Conservation (phyloP, 2,888 invertebrate species). For the Blastobasis lacticolella region DNA sequence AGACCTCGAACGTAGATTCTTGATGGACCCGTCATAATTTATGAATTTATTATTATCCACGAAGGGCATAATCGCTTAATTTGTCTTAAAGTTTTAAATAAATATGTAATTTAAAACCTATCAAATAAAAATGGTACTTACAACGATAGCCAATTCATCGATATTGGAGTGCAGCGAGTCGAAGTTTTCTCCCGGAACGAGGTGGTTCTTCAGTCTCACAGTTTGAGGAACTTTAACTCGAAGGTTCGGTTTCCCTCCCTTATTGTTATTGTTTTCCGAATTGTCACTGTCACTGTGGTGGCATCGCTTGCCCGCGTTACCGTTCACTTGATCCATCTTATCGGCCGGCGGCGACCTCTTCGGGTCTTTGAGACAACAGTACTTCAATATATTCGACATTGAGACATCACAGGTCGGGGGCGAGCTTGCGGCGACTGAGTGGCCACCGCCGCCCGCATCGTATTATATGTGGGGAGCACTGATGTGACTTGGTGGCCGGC, state of each 20-base stretch:
- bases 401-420: constrained; percentile 10
- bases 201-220: constrained; percentile 47
- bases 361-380: constrained; percentile 27
- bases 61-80: too few relatives aligned
- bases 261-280: constrained; percentile 33
- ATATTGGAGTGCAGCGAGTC: constrained; percentile 49
- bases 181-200: constrained; percentile 37
- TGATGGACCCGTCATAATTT: too few relatives aligned
- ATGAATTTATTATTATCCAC: too few relatives aligned
- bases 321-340: constrained; percentile 41
- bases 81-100: background rate
- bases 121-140: constrained; percentile 31
- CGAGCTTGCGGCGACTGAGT: constrained; percentile 25
- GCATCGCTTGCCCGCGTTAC: constrained; percentile 32
- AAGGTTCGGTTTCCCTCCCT: constrained; percentile 41
- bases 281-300: constrained; percentile 44
- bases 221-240: constrained; percentile 57
- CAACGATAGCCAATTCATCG: constrained; percentile 40
- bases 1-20: too few relatives aligned
- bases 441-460: constrained; percentile 30
- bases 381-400: constrained; percentile 34
- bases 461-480: constrained; percentile 39
- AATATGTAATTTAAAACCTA: background rate
- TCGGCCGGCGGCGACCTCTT: constrained; percentile 19
- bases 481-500: too few relatives aligned